Percentiles rank a stretch among this genome's conserved stretches.
These are phyloP conservation scores for Buphagus erythrorhynchus DNA, from an alignment of 2,797 vertebrate genomes.

Conservation along the genomic window DNA sequence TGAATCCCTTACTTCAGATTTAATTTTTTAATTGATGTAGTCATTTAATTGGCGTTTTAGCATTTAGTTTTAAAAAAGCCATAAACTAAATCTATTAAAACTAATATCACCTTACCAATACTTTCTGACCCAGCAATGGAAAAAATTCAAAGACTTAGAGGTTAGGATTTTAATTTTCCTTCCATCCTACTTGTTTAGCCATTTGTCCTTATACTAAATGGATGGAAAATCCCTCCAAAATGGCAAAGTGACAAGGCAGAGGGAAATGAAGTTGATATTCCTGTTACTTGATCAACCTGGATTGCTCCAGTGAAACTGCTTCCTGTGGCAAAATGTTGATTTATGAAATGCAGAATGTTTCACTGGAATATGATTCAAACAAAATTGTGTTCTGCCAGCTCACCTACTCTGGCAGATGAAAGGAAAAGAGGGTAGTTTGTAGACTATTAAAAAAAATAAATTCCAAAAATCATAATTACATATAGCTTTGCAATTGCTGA, in stretches of 20 bases:
- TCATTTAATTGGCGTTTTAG: neutral
- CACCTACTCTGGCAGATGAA: neutral
- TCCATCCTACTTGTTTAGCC: neutral
- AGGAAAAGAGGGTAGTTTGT: neutral
- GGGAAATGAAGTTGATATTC: neutral
- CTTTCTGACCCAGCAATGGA: neutral
- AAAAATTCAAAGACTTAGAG: neutral
- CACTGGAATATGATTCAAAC: neutral
- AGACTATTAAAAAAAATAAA: neutral
- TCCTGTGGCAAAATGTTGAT: neutral
- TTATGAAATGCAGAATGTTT: neutral
- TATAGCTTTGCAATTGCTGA: neutral
- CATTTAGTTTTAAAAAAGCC: neutral
- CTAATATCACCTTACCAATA: neutral
- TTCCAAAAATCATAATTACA: neutral
- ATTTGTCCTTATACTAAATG: neutral
- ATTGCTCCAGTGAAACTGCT: neutral
- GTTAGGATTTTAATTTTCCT: neutral
- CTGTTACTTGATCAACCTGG: neutral
- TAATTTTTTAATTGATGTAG: neutral
- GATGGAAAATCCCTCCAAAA: neutral
- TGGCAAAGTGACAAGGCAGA: neutral
- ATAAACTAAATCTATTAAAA: neutral
- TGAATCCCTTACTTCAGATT: neutral
- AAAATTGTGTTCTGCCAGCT: slow-evolving; percentile 11